Evolutionary conservation across 92 coral and sea anemone genomes (phyloP), one percentile per base, ranked within the genome.

Genomic region (Siderastrea siderea): DNA sequence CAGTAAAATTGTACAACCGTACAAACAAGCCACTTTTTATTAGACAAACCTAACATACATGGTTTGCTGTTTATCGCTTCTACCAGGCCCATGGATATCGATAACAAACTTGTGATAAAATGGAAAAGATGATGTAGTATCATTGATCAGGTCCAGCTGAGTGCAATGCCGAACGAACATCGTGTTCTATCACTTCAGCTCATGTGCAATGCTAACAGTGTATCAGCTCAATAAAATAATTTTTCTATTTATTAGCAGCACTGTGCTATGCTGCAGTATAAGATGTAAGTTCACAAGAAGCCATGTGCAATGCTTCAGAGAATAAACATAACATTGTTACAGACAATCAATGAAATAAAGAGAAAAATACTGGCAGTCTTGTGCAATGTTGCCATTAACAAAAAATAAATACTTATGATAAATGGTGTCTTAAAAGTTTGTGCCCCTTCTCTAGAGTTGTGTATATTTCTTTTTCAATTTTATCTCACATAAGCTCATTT

Each of bases 131-230:
- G 49, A 82, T 81, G 83, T 93, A 93, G 92, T 86, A 90, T 89
- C 85, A 61, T 62, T 82, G 82, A 89, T 65, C n/a, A 54, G 82
- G 79, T 55, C 95, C 79, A 63, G 95, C 95, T 16, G 3, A 43
- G 94, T 94, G 95, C 97, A 94, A 92, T 92, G 97, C 90, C 44
- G 90, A 81, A 76, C 75, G 88, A 71, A 81, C 66, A 69, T 70
- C 84, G 6, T 80, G 93, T 87, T 93, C 89, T 84, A 14, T 63
- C 89, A 88, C 92, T 92, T 74, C 89, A 90, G 98, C 98, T 38
- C 6, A 16, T 11, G 94, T 94, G 95, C 95, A 92, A 94, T 94
- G 98, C 95, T 73, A 71, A 76, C 80, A 90, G 86, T 81, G 94
- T 86, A 94, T 92, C 97, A 94, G 95, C 97, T 87, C 80, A 93